Base-by-base conservation (phyloP, 2,113 vertebrate species). In the Todiramphus saurophagus region DNA sequence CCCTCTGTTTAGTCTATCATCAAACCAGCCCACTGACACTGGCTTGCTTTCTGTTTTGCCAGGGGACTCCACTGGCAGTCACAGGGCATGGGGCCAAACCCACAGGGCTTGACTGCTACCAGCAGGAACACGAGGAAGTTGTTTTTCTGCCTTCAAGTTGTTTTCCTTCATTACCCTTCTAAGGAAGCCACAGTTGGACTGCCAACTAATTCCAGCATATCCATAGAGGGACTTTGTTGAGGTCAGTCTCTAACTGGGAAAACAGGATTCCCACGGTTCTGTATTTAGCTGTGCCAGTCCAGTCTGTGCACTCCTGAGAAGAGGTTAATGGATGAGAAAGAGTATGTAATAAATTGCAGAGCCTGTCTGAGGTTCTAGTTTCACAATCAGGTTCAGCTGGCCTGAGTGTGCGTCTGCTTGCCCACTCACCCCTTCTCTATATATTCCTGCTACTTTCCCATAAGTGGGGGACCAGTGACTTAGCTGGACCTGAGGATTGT, bases 231-330 rank as follows among this genome's bases (percentile, higher is more conserved):
- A 48, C 81, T 91, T 77, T 62, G n/a, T 3, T 69, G 83, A 91
- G 84, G 87, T 92, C 85, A 80, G 68, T 62, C 59, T 80, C 91
- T 68, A 67, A 80, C 39, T 30, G 66, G 55, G 63, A 92, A 93
- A 93, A 59, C 44, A 78, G 39, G 41, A 74, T 96, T 96, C 97
- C 91, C 94, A 96, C 53, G 79, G 94, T 94, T 90, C 94, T 81
- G 80, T 73, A 93, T 96, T 96, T 97, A 96, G 93, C 85, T 82
- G 41, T 80, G 56, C 80, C 91, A 79, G 59, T 27, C 81, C 46
- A 53, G 73, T 43, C 89, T 80, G 55, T 16, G 68, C 14, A 13
- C 67, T 94, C 56, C 68, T 83, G 62, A 78, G 87, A 74, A 81
- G 83, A 89, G 69, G 81, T 93, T 78, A 91, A 75, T 5, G 37